A percentile compares a stretch with the other conserved stretches of the same genome.
Conservation (phyloP, 2,888 invertebrate genomes). For the Thalpophila matura region DNA sequence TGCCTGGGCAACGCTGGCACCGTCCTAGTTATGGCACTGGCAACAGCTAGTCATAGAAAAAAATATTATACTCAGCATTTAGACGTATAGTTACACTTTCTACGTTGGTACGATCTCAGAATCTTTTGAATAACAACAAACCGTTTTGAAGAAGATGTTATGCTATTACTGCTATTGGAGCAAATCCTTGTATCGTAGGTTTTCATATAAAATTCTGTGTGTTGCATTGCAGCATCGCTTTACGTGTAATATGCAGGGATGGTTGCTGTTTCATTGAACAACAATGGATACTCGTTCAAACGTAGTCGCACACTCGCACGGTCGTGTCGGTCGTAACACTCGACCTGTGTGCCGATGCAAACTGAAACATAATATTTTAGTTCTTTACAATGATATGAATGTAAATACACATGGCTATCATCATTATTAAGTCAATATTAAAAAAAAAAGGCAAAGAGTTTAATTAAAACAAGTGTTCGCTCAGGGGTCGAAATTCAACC, state of each 20-base stretch:
- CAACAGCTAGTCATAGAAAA: too few species aligned
- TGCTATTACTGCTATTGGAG: conserved; percentile 36
- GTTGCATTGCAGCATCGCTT: conserved; percentile 52
- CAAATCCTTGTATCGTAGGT: conserved; percentile 47
- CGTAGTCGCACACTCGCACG: conserved; percentile 29
- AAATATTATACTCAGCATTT: conserved; percentile 24
- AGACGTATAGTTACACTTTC: conserved; percentile 41
- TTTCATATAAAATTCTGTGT: conserved; percentile 54
- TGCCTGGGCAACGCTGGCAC: too few species aligned
- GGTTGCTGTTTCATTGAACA: conserved; percentile 58
- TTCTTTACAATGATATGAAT: not conserved
- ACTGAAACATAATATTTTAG: not conserved
- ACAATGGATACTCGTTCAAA: conserved; percentile 64
- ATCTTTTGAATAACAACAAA: conserved; percentile 53
- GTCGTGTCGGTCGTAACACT: conserved; percentile 13
- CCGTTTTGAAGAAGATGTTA: conserved; percentile 53
- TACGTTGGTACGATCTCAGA: conserved; percentile 50
- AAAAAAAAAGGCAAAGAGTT: too few species aligned
- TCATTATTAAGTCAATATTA: not conserved
- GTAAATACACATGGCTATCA: not conserved
- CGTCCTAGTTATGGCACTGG: too few species aligned
- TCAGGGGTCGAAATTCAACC: too few species aligned
- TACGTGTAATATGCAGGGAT: conserved; percentile 54
- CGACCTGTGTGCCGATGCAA: not conserved
- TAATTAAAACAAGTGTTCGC: too few species aligned